Evolutionary conservation across 2,888 invertebrate genomes (phyloP), one percentile per base, ranked within the genome.

Genomic region (Tenthredo scrophulariae): DNA sequence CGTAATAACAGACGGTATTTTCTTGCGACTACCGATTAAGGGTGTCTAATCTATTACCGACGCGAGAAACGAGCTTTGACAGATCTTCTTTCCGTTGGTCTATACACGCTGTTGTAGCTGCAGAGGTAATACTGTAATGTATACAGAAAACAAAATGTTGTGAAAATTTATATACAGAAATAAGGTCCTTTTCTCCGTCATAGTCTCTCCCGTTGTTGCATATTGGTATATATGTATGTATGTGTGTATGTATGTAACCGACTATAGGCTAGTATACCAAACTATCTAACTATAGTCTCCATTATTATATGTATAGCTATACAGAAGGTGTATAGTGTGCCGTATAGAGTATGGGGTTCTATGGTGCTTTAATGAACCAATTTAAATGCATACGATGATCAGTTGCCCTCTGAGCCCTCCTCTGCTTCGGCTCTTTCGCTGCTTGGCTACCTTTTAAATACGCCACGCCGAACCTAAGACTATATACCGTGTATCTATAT

Each of bases 311-410:
- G 58, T 80, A 70, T 83, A 70, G 29, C n/a, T 80, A 43, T 80
- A 80, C 43, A 67, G 46, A 18, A 83, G 83, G 83, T 83, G 83
- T 65, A 67, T 80, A 80, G 80, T 80, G 46, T 80, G 65, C 80
- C 80, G 62, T 80, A 80, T 83, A 83, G 83, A 83, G 83, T 46
- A 83, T 83, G 83, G 83, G 83, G 83, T 83, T 84, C 87, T 84
- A 80, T 88, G 91, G 91, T 91, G 91, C 91, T 93, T 93, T 93
- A 93, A 93, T 93, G 93, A 93, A 93, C 93, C 93, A 93, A 93
- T 93, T 93, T 93, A 93, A 93, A 93, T 93, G 93, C 93, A 93
- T 93, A 92, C 93, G 93, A 93, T 93, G 93, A 93, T 93, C 93
- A 92, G 93, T 93, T 93, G 92, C 92, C 92, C 92, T 92, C 92